Evolutionary conservation across 2,888 invertebrate species (phyloP).

Genomic region (Acanthosepion esculentum): DNA sequence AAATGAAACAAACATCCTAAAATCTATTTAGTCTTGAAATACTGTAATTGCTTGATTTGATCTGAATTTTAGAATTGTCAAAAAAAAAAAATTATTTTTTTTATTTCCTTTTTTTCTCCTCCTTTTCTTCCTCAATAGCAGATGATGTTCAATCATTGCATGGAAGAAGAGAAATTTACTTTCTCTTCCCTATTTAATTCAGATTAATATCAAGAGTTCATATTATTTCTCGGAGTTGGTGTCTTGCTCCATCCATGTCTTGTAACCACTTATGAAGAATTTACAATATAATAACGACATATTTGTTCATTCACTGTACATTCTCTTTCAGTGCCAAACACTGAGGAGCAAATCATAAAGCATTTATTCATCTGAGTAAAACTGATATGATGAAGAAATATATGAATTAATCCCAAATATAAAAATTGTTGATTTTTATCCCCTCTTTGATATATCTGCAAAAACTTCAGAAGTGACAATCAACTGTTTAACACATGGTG

Average conservation of each 20-base stretch:
- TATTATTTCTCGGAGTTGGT: background rate
- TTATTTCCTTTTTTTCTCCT: background rate
- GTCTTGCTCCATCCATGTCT: background rate
- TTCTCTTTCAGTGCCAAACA: background rate
- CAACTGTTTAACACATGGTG: slow-evolving; percentile 16
- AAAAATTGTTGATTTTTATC: background rate
- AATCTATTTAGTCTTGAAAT: background rate
- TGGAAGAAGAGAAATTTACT: background rate
- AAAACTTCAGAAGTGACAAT: slow-evolving; percentile 4
- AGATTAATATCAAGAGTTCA: background rate
- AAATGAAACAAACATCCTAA: slow-evolving; percentile 4
- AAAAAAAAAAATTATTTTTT: background rate
- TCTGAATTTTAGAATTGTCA: background rate
- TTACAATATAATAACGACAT: background rate
- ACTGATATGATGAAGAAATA: background rate
- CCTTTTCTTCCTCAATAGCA: background rate
- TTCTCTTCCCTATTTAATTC: background rate
- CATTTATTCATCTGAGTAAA: background rate
- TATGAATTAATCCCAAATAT: background rate
- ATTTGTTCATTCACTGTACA: background rate
- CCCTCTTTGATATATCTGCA: background rate
- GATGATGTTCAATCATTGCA: background rate
- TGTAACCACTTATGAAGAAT: background rate
- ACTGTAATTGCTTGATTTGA: background rate
- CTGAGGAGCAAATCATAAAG: background rate